Base-by-base conservation (phyloP, 2,888 invertebrate genomes). In the Artemia sinica region DNA sequence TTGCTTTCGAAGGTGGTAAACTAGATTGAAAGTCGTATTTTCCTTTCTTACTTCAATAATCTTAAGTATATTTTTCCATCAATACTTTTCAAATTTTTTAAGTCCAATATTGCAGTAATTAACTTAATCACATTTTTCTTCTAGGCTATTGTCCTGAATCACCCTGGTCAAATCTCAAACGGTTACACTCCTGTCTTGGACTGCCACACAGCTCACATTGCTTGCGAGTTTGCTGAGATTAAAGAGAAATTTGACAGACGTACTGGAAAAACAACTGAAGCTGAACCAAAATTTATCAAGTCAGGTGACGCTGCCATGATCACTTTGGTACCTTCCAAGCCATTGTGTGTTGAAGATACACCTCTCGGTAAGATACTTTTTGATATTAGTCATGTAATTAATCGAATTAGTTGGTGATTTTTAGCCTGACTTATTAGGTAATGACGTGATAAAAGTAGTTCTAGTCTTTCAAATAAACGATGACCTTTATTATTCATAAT, bases 151-250 rank as follows among this genome's bases (percentile, higher is more conserved):
- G 94, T 98, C 73, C 84, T 98, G 81, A 98, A 98, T 84, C 98
- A 98, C 81, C 98, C 98, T 74, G 97, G 98, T 77, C 94, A 97
- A 83, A 98, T 99, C 81, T 86, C 90, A 79, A 92, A 93, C 78
- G 98, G 98, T 73, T 98, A 98, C 83, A 93, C 96, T 72, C 98
- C 98, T 72, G 98, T 98, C 74, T 84, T 98, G 80, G 98, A 98
- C 87, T 98, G 98, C 81, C 97, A 98, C 88, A 99, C 98, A 72
- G 96, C 97, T 77, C 98, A 98, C 83, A 98, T 98, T 82, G 97
- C 97, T 77, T 98, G 98, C 86, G 98, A 97, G 82, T 99, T 99
- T 83, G 86, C 89, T 69, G 95, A 97, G 82, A 92, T 98, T 80
- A 91, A 92, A 82, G 93, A 97, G 80, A 97, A 98, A 82, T 91